Conservation (phyloP, 2,888 invertebrate genomes). For the Coecobrya sp. region DNA sequence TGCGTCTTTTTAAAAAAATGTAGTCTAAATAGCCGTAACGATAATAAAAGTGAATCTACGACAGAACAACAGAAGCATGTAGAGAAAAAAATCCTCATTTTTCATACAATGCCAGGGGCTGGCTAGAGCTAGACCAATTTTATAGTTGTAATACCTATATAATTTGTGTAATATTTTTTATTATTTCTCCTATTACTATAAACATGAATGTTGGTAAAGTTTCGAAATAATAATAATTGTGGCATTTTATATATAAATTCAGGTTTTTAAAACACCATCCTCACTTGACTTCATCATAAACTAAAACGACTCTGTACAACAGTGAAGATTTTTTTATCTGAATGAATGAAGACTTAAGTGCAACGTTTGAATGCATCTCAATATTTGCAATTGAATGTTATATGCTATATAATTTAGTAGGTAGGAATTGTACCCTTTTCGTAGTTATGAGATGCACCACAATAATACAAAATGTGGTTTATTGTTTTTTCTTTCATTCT, state of each 20-base stretch:
- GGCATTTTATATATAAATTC: conserved; percentile 34
- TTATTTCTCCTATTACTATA: neutral
- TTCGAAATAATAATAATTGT: conserved; percentile 32
- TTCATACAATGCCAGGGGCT: conserved; percentile 28
- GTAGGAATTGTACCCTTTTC: no score
- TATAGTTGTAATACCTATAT: conserved; percentile 8
- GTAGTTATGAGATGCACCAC: neutral
- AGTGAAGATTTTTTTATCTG: neutral
- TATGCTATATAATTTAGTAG: no score
- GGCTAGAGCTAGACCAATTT: conserved; percentile 49
- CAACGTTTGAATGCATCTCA: conserved; percentile 3
- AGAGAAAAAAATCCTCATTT: conserved; percentile 1
- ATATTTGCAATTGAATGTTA: no score
- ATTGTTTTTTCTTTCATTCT: conserved; percentile 53
- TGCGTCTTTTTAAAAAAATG: no score
- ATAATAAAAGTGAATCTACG: conserved; percentile 53
- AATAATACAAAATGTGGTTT: conserved; percentile 51
- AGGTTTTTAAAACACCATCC: conserved; percentile 31
- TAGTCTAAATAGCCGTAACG: conserved; percentile 22
- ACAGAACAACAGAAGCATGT: neutral
- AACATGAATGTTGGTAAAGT: neutral
- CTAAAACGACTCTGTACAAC: neutral
- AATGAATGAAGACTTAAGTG: conserved; percentile 42
- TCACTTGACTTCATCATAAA: conserved; percentile 9
- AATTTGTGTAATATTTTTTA: conserved; percentile 6